Evolutionary conservation across 2,888 invertebrate genomes (phyloP).

Genomic region (Malacosoma neustria): DNA sequence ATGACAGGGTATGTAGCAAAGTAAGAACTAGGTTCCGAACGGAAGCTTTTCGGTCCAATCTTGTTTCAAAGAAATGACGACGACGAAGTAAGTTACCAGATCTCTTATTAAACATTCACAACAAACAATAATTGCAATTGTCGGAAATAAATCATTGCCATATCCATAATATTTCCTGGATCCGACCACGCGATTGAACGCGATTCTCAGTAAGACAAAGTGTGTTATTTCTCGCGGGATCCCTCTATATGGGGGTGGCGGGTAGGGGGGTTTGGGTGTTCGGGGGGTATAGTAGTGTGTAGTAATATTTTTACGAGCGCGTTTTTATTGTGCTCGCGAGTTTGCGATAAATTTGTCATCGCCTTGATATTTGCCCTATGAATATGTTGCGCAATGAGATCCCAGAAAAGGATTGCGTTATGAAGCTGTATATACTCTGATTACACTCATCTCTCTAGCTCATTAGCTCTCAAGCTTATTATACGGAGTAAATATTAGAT

Average conservation of each 20-base stretch:
- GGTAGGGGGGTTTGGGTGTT: slow-evolving; percentile 1
- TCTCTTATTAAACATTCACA: too few species aligned
- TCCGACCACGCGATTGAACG: slow-evolving; percentile 39
- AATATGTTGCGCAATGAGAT: neutral
- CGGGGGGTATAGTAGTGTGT: slow-evolving; percentile 20
- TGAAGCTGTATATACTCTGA: too few species aligned
- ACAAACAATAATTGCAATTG: too few species aligned
- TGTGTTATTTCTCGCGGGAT: slow-evolving; percentile 67
- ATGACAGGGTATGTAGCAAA: too few species aligned
- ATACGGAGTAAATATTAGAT: too few species aligned
- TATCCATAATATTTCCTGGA: slow-evolving; percentile 18
- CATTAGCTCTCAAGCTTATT: too few species aligned
- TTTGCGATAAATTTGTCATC: slow-evolving; percentile 66
- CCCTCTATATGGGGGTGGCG: slow-evolving; percentile 13
- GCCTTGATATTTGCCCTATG: slow-evolving; percentile 7
- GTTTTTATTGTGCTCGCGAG: slow-evolving; percentile 58
- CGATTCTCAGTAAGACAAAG: slow-evolving; percentile 64
- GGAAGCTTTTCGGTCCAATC: too few species aligned
- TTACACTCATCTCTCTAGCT: too few species aligned
- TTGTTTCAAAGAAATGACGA: too few species aligned
- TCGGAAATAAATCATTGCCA: too few species aligned
- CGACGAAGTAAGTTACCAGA: too few species aligned
- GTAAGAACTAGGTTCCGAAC: too few species aligned
- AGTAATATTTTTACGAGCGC: slow-evolving; percentile 67
- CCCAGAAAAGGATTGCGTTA: neutral